Conservation (phyloP, 2,113 vertebrate genomes). For the Albula goreensis region DNA sequence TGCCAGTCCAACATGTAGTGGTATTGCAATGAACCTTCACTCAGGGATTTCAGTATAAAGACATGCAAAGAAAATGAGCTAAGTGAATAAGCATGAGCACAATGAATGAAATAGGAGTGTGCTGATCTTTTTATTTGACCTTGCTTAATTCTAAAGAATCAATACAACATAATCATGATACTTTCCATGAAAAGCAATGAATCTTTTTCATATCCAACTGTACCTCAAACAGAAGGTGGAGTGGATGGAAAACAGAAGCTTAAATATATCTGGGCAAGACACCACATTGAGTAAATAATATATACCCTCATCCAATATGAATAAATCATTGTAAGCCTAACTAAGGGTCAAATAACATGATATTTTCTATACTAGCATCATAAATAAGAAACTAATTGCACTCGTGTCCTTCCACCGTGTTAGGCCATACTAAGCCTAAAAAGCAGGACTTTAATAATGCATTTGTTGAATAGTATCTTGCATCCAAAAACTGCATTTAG, state of each 20-base stretch:
- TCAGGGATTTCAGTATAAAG: neutral
- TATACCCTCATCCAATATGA: too few relatives aligned
- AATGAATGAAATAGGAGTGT: too few relatives aligned
- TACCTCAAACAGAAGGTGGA: too few relatives aligned
- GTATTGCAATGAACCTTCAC: neutral
- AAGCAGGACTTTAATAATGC: neutral
- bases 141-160: neutral
- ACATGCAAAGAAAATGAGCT: neutral
- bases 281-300: too few relatives aligned
- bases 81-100: too few relatives aligned
- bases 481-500: neutral
- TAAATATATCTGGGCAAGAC: too few relatives aligned
- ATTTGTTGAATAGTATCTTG: neutral
- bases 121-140: neutral
- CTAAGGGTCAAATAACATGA: neutral
- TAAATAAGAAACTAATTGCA: constrained; percentile 3
- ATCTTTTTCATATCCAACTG: neutral
- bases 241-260: neutral
- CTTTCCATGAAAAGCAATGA: neutral
- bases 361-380: neutral
- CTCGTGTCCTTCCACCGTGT: neutral
- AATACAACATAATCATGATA: neutral
- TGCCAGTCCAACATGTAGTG: neutral
- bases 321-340: too few relatives aligned
- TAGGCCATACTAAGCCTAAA: neutral